Evolutionary conservation across 2,888 invertebrate species (phyloP).

Genomic region (Periphyllus acericola): DNA sequence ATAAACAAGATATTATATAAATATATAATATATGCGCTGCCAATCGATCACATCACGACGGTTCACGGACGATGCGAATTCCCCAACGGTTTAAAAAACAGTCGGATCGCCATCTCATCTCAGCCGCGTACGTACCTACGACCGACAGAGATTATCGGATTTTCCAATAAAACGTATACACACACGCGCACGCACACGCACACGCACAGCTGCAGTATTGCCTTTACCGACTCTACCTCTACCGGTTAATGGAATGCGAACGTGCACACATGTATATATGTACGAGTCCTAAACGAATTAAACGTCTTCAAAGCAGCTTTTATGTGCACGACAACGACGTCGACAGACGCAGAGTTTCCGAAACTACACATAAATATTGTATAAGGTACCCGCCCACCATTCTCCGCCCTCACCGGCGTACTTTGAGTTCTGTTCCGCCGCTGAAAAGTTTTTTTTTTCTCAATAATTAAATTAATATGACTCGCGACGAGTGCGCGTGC

Average conservation of each 20-base stretch:
- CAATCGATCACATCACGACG: neutral
- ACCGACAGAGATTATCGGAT: neutral
- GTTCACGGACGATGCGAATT: neutral
- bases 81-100: neutral
- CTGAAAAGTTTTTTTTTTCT: neutral
- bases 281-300: neutral
- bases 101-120: neutral
- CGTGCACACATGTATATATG: neutral
- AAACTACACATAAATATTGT: conserved; percentile 16
- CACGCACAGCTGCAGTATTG: neutral
- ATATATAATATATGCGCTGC: neutral
- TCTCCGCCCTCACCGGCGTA: neutral
- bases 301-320: neutral
- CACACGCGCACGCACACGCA: too few relatives aligned
- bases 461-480: conserved; percentile 26
- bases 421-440: neutral
- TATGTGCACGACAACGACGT: neutral
- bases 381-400: neutral
- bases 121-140: neutral
- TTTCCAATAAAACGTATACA: neutral
- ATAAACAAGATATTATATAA: neutral
- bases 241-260: neutral
- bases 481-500: neutral
- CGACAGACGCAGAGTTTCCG: neutral
- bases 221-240: neutral